Conservation (phyloP, 2,113 vertebrate genomes). For the Syrrhaptes paradoxus region DNA sequence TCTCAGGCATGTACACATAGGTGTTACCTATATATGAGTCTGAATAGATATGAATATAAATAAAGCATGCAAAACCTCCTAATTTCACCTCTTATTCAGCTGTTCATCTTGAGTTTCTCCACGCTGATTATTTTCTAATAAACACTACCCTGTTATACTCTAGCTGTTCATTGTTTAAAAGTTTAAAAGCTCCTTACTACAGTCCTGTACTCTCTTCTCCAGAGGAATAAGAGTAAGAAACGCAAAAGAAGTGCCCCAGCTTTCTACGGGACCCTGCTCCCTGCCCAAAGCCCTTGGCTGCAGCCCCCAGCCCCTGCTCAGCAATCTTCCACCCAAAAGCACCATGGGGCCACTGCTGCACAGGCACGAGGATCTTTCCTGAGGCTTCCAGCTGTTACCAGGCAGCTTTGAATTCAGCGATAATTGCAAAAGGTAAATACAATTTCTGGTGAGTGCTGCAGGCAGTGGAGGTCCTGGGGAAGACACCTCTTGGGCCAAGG, state of each 20-base stretch:
- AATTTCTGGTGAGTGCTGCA: background rate
- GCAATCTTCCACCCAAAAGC: background rate
- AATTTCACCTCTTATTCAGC: background rate
- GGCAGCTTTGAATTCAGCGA: background rate
- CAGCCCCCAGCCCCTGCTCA: background rate
- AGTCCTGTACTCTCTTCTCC: background rate
- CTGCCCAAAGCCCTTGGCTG: rapidly evolving
- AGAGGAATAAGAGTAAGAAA: background rate
- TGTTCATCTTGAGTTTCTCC: background rate
- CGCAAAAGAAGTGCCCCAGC: background rate
- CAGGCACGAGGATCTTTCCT: background rate
- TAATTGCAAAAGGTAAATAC: background rate
- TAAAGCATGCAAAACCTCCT: background rate
- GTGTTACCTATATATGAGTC: background rate
- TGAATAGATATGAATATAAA: background rate
- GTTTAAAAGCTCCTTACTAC: background rate
- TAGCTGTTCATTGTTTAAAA: background rate
- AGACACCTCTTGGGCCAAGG: background rate
- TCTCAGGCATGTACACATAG: rapidly evolving
- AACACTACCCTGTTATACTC: background rate
- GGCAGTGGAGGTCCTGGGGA: background rate
- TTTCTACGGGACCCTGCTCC: background rate
- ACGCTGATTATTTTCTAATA: background rate
- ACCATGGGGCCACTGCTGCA: background rate
- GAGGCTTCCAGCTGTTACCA: background rate